Conservation (phyloP, 1,140 invertebrate genomes). For the Nomia melanderi region DNA sequence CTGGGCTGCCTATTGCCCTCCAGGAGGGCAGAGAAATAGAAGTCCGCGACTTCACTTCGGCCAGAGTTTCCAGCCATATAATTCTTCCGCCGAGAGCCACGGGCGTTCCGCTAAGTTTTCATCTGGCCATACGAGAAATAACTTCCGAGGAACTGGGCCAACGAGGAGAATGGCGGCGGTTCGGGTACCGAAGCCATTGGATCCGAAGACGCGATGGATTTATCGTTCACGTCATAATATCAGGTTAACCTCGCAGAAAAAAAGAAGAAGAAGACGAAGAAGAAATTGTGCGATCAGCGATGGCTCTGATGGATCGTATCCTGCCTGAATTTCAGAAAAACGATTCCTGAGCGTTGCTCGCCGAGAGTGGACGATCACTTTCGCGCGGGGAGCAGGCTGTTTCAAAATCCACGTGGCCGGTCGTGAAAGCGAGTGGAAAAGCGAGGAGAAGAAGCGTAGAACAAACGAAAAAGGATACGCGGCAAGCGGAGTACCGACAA, state of each 20-base stretch:
- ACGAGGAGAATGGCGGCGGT: not conserved
- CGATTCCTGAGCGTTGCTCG: too few relatives aligned
- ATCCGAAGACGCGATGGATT: not conserved
- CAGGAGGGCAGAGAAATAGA: constrained; percentile 58
- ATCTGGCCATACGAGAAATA: not conserved
- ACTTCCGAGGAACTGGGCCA: constrained; percentile 3
- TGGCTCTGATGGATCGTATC: not conserved
- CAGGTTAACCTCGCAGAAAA: too few relatives aligned
- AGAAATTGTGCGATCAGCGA: not conserved
- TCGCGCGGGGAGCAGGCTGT: not conserved
- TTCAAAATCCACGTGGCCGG: not conserved
- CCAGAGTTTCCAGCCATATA: not conserved
- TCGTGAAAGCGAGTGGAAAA: not conserved
- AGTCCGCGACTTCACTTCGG: not conserved
- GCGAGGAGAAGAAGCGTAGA: not conserved
- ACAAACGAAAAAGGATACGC: too few relatives aligned
- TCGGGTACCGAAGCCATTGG: not conserved
- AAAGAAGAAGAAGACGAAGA: too few relatives aligned
- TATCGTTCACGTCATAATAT: constrained; percentile 1
- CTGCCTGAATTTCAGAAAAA: not conserved
- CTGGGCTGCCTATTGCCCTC: constrained; percentile 66
- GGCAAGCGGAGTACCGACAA: not conserved
- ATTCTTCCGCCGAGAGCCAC: not conserved
- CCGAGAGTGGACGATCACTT: too few relatives aligned
- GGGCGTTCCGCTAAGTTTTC: not conserved